These are phyloP conservation scores for Carcinoscorpius rotundicauda DNA, from an alignment of 1,140 invertebrate genomes.

Conservation along the genomic window DNA sequence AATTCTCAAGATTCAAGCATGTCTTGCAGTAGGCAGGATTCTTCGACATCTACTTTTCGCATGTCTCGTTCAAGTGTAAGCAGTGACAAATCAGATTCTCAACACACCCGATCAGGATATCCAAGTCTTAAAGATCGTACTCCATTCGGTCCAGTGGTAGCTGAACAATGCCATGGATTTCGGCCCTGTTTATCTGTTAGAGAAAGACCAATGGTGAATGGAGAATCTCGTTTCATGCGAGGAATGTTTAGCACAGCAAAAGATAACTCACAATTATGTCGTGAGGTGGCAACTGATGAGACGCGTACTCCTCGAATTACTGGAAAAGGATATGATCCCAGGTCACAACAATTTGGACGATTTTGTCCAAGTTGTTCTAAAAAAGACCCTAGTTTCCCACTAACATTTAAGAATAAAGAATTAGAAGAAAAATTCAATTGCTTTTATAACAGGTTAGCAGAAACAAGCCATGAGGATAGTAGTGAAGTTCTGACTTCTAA, in stretches of 20 bases:
- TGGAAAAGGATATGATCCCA: no score
- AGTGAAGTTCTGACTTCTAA: constrained; percentile 21
- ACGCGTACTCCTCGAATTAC: not conserved
- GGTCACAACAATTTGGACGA: not conserved
- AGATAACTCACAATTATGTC: constrained; percentile 21
- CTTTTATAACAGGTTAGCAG: constrained; percentile 23
- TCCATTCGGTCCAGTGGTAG: constrained; percentile 1
- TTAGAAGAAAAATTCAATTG: constrained; percentile 25
- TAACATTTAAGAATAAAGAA: constrained; percentile 18
- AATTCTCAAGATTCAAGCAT: constrained; percentile 21
- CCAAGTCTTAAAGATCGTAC: not conserved
- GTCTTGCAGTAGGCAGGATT: constrained; percentile 23
- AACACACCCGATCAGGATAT: not conserved
- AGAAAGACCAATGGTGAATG: constrained; percentile 2
- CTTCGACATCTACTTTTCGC: constrained; percentile 23
- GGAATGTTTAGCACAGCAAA: not conserved
- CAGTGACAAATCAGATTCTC: constrained; percentile 19
- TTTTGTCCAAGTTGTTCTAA: constrained; percentile 18
- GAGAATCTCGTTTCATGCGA: not conserved
- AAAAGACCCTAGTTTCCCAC: constrained; percentile 12
- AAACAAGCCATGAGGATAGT: constrained; percentile 22
- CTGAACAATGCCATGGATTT: constrained; percentile 1
- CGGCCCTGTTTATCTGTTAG: constrained; percentile 7
- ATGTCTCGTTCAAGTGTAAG: constrained; percentile 25
- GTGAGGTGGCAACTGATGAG: constrained; percentile 20